Conservation (phyloP, 2,888 invertebrate genomes). For the Silvanus unidentatus region DNA sequence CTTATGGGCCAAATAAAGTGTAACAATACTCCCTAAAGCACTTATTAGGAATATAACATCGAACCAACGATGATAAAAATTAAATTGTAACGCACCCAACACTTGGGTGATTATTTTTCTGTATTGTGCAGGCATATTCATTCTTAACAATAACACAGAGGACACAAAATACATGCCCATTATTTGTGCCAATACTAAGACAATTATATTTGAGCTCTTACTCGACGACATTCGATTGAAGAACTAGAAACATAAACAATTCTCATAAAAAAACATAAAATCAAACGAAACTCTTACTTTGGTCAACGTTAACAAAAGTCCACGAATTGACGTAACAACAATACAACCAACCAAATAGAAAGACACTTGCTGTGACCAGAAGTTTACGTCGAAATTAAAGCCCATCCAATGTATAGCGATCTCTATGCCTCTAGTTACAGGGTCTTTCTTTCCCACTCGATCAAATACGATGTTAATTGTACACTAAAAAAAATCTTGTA, state of each 20-base stretch:
- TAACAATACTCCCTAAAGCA: conserved; percentile 90
- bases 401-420: conserved; percentile 96
- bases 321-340: conserved; percentile 94
- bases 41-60: conserved; percentile 98
- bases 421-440: conserved; percentile 93
- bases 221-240: conserved; percentile 99
- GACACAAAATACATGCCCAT: conserved; percentile 99
- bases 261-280: background rate
- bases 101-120: conserved; percentile 88
- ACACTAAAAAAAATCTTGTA: conserved; percentile 59
- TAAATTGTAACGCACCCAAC: conserved; percentile 94
- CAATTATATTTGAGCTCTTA: conserved; percentile 97
- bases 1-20: conserved; percentile 92
- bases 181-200: conserved; percentile 91
- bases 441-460: conserved; percentile 96
- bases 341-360: conserved; percentile 96
- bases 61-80: conserved; percentile 99
- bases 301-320: conserved; percentile 90
- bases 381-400: conserved; percentile 90
- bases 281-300: conserved; percentile 59
- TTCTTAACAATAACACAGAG: conserved; percentile 91
- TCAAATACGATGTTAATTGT: conserved; percentile 99
- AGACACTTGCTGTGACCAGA: conserved; percentile 99
- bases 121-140: conserved; percentile 99
- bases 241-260: conserved; percentile 61